These are phyloP conservation scores for Pherbina coryleti DNA, from an alignment of 2,888 invertebrate species.

Conservation along the genomic window DNA sequence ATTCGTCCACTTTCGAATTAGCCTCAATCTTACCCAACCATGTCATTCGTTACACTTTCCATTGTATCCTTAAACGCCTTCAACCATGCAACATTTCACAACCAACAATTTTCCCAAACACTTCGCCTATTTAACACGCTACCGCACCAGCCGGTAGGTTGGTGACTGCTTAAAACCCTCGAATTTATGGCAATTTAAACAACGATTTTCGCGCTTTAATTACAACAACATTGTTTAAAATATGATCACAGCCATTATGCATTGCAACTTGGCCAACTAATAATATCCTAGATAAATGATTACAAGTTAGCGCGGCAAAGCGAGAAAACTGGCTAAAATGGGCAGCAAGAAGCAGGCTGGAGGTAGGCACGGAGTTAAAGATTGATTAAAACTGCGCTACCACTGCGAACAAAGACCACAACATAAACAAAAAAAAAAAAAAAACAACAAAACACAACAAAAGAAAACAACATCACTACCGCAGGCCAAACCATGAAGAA, in stretches of 20 bases:
- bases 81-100: no score
- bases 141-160: not conserved
- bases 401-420: not conserved
- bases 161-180: slow-evolving; percentile 42
- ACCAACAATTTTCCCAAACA: slow-evolving; percentile 4
- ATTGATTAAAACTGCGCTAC: slow-evolving; percentile 25
- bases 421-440: not conserved
- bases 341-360: not conserved
- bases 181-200: slow-evolving; percentile 66
- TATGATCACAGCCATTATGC: slow-evolving; percentile 11
- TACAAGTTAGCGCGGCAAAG: not conserved
- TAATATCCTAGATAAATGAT: slow-evolving; percentile 35
- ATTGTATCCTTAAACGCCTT: no score
- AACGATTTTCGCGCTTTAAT: slow-evolving; percentile 67
- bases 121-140: slow-evolving; percentile 15
- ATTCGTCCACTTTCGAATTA: no score
- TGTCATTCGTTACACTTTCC: no score
- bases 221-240: slow-evolving; percentile 47
- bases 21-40: no score
- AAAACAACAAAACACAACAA: slow-evolving; percentile 32
- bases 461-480: not conserved
- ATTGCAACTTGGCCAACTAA: slow-evolving; percentile 30
- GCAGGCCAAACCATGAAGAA: not conserved
- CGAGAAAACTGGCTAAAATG: not conserved
- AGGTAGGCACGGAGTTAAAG: not conserved